Evolutionary conservation across 2,797 vertebrate species (phyloP), one percentile per base, ranked within the genome.

Genomic region (Gadopsis bispinosus): DNA sequence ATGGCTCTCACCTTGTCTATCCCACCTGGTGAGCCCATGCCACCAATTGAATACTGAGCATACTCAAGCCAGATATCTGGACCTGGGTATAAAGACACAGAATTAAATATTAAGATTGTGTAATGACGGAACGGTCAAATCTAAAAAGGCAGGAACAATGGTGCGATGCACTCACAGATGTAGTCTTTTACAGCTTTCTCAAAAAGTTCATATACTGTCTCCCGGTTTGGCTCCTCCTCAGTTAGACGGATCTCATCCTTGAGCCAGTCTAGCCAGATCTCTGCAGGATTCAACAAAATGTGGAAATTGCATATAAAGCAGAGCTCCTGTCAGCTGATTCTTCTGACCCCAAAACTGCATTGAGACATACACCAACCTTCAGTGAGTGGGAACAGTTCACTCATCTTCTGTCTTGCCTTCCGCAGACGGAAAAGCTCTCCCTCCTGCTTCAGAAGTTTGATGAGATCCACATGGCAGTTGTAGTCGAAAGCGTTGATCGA

Each of bases 51-150:
- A 88, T 97, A 99, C 82, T 99, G 98, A 35, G 97, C 97, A 1
- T 97, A 99, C 67, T 99, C 98, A 31, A 99, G 90, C 98, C 98
- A 99, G 69, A 99, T 97, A 65, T 99, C 97, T 58, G 98, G 98
- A 91, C 98, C 98, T 99, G 43, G 8, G 56, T 37, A 55, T 20
- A 22, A 81, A 71, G 4, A 69, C 10, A 43, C 12, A 11, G 5
- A 47, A 39, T 58, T 51, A 64, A 50, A 75, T 22, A 1, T 80
- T 47, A 62, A 6, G 3, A 58, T 53, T 0, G 20, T 14, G 29
- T 45, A 56, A 54, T 3, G 31, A 8, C 9, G n/a, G 6, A 39
- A 66, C 31, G 13, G 37, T 54, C 33, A 48, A 35, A 17, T 64
- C 0, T 26, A 26, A 58, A 66, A 73, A 55, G 4, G 26, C 6